Percentiles rank a stretch among this genome's conserved stretches.
phyloP scores from a whole-genome alignment of 2,888 invertebrate genomes.

The Meliscaeva auricollis region DNA sequence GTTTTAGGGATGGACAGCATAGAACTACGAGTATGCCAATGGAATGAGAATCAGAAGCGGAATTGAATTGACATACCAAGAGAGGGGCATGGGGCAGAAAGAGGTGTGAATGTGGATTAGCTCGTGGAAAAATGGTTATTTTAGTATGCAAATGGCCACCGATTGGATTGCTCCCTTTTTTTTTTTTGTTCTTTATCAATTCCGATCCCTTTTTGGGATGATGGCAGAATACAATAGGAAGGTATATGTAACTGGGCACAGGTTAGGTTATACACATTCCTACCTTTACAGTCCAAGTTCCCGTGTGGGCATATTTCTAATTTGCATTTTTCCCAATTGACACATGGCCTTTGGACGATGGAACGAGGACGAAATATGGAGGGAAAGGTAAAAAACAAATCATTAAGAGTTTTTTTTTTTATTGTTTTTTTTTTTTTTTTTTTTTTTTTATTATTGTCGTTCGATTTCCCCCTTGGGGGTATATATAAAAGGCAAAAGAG shows the following conservation, averaged over 20 bases:
- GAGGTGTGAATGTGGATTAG: slow-evolving; percentile 76
- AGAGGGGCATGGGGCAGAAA: slow-evolving; percentile 9
- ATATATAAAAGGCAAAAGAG: background rate
- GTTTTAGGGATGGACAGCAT: slow-evolving; percentile 8
- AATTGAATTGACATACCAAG: slow-evolving; percentile 70
- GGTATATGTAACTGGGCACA: background rate
- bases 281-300: slow-evolving; percentile 1
- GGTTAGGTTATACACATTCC: background rate
- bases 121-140: slow-evolving; percentile 75
- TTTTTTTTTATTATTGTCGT: slow-evolving; percentile 10
- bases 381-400: slow-evolving; percentile 68
- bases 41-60: slow-evolving; percentile 64
- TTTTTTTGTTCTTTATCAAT: slow-evolving; percentile 59
- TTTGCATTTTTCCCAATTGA: slow-evolving; percentile 75
- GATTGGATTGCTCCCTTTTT: slow-evolving; percentile 66
- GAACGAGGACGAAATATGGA: slow-evolving; percentile 12
- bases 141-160: slow-evolving; percentile 76
- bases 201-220: slow-evolving; percentile 47
- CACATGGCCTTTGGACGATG: slow-evolving; percentile 56
- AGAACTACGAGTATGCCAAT: slow-evolving; percentile 3
- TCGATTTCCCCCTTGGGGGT: slow-evolving; percentile 58
- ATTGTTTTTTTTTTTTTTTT: background rate
- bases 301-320: slow-evolving; percentile 75
- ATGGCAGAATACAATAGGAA: slow-evolving; percentile 58
- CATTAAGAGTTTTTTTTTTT: slow-evolving; percentile 67